Conservation (phyloP, 2,113 vertebrate genomes). For the Ctenodactylus gundi region DNA sequence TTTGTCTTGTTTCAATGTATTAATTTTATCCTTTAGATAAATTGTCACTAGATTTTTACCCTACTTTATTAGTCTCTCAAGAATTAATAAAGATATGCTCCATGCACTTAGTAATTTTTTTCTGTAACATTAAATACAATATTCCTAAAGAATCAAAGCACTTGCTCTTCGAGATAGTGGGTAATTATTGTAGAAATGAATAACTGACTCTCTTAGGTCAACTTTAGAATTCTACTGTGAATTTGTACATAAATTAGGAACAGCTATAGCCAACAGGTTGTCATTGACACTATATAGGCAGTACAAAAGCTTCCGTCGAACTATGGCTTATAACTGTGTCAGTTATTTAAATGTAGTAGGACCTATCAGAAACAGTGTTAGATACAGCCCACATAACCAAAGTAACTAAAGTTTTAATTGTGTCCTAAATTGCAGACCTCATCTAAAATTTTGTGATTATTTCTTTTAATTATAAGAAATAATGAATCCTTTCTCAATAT, state of each 20-base stretch:
- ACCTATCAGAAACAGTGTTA: conserved; percentile 28
- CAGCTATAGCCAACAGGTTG: not conserved
- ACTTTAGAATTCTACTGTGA: conserved; percentile 37
- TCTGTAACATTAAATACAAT: not conserved
- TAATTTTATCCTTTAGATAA: conserved; percentile 55
- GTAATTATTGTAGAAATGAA: conserved; percentile 20
- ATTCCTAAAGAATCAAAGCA: not conserved
- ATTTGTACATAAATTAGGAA: too few relatives aligned
- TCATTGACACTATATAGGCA: not conserved
- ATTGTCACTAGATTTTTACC: not conserved
- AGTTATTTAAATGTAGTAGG: conserved; percentile 36
- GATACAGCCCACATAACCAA: not conserved
- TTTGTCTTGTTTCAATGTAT: conserved; percentile 40
- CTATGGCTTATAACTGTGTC: not conserved
- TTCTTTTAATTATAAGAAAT: conserved; percentile 54
- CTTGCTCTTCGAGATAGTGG: not conserved
- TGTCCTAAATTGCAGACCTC: not conserved
- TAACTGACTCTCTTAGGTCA: not conserved
- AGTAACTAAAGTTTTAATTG: conserved; percentile 43
- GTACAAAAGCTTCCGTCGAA: conserved; percentile 49
- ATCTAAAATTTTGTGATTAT: conserved; percentile 7
- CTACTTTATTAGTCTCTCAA: conserved; percentile 42
- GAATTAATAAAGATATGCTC: conserved; percentile 5
- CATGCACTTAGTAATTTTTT: not conserved
- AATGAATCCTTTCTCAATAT: conserved; percentile 52